phyloP scores from a whole-genome alignment of 2,888 invertebrate species.

The Lycia hirtaria region DNA sequence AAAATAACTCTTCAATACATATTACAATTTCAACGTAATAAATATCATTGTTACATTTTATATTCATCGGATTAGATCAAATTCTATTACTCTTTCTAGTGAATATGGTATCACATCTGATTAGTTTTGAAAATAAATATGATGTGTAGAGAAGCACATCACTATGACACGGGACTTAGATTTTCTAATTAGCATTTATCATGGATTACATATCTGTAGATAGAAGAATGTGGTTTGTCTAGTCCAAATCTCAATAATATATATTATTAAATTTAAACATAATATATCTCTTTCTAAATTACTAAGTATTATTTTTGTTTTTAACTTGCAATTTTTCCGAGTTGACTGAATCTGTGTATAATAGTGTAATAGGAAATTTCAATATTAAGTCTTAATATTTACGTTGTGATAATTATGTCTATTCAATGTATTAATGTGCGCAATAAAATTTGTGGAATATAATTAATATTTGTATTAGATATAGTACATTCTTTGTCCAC shows the following conservation, averaged over 20 bases:
- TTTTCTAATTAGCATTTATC: slow-evolving; percentile 83
- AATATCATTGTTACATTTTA: not conserved
- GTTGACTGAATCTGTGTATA: slow-evolving; percentile 78
- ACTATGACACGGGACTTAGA: slow-evolving; percentile 76
- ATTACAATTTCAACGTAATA: not conserved
- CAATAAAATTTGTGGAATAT: slow-evolving; percentile 29
- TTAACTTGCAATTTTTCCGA: slow-evolving; percentile 68
- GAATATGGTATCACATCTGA: slow-evolving; percentile 32
- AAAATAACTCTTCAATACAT: not conserved
- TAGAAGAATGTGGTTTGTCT: slow-evolving; percentile 83
- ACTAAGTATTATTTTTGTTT: slow-evolving; percentile 64
- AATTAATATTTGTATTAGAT: slow-evolving; percentile 50
- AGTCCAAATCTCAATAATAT: slow-evolving; percentile 82
- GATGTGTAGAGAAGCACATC: slow-evolving; percentile 71
- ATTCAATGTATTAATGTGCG: slow-evolving; percentile 64
- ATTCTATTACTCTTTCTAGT: not conserved
- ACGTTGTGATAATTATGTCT: slow-evolving; percentile 49
- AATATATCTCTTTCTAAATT: slow-evolving; percentile 76
- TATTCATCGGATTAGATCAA: not conserved
- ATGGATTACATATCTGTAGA: slow-evolving; percentile 86
- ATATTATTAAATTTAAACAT: slow-evolving; percentile 57
- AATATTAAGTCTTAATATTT: slow-evolving; percentile 44
- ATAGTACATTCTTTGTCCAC: slow-evolving; percentile 62
- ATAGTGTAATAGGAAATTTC: slow-evolving; percentile 63
- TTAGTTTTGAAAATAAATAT: slow-evolving; percentile 74